Conservation (phyloP, 2,113 vertebrate genomes). For the Melanerpes formicivorus region DNA sequence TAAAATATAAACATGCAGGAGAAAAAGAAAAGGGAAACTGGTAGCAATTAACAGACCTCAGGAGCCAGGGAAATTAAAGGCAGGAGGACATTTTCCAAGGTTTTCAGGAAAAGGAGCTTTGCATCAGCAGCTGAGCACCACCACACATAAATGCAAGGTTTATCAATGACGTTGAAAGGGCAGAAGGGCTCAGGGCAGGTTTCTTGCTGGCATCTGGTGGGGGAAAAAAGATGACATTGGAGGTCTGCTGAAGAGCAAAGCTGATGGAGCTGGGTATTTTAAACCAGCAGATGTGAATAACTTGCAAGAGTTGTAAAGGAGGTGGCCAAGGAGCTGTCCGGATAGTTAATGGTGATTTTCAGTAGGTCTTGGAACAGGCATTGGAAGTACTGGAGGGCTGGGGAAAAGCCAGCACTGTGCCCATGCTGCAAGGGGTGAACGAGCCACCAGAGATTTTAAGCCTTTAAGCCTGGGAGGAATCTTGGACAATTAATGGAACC, state of each 20-base stretch:
- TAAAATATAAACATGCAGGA: neutral
- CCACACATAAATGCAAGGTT: neutral
- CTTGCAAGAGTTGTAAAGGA: neutral
- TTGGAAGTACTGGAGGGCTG: neutral
- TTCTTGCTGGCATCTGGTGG: neutral
- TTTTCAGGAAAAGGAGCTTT: neutral
- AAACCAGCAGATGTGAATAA: neutral
- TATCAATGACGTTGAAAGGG: neutral
- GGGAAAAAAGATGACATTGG: neutral
- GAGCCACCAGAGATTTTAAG: rapidly evolving
- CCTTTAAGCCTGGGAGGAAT: neutral
- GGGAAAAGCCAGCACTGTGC: neutral
- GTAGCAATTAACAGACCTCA: neutral
- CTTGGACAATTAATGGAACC: neutral
- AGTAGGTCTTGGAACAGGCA: neutral
- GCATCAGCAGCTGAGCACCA: neutral
- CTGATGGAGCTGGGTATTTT: neutral
- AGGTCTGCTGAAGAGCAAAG: neutral
- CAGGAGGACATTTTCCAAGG: neutral
- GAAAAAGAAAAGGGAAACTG: constrained; percentile 1
- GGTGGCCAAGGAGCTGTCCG: constrained; percentile 7
- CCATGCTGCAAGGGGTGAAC: neutral
- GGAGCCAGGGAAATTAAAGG: neutral
- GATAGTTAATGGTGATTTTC: neutral
- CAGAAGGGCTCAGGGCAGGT: neutral